phyloP scores from a whole-genome alignment of 1,140 invertebrate genomes.

The Hycleus cichorii region DNA sequence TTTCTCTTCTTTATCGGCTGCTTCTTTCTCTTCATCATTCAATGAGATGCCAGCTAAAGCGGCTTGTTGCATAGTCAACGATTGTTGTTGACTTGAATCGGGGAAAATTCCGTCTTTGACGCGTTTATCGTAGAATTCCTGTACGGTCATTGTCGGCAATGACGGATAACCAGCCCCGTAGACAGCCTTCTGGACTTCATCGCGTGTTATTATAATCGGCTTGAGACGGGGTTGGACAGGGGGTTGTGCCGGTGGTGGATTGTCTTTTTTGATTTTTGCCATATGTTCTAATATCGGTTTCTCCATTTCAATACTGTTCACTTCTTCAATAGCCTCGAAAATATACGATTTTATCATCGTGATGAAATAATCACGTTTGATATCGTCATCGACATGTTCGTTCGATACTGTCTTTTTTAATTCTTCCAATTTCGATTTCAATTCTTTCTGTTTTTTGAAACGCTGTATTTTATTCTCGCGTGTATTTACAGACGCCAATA shows the following conservation, averaged over 20 bases:
- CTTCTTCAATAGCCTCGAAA: slow-evolving; percentile 67
- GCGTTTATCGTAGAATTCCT: slow-evolving; percentile 92
- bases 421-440: slow-evolving; percentile 60
- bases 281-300: slow-evolving; percentile 68
- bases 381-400: slow-evolving; percentile 68
- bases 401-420: slow-evolving; percentile 57
- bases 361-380: slow-evolving; percentile 74
- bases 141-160: slow-evolving; percentile 82
- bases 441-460: slow-evolving; percentile 72
- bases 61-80: slow-evolving; percentile 36
- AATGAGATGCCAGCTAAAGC: slow-evolving; percentile 37
- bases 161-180: slow-evolving; percentile 93
- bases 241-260: slow-evolving; percentile 40
- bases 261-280: slow-evolving; percentile 45
- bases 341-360: slow-evolving; percentile 70
- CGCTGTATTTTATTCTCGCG: slow-evolving; percentile 69
- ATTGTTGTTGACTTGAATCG: slow-evolving; percentile 33
- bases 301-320: slow-evolving; percentile 64
- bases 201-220: slow-evolving; percentile 89
- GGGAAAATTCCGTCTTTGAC: slow-evolving; percentile 63
- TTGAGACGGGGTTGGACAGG: slow-evolving; percentile 47
- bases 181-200: slow-evolving; percentile 84
- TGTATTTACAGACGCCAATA: slow-evolving; percentile 43
- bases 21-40: slow-evolving; percentile 48
- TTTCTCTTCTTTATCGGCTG: slow-evolving; percentile 52